phyloP scores from a whole-genome alignment of 2,888 invertebrate species.

The Drepana falcataria region DNA sequence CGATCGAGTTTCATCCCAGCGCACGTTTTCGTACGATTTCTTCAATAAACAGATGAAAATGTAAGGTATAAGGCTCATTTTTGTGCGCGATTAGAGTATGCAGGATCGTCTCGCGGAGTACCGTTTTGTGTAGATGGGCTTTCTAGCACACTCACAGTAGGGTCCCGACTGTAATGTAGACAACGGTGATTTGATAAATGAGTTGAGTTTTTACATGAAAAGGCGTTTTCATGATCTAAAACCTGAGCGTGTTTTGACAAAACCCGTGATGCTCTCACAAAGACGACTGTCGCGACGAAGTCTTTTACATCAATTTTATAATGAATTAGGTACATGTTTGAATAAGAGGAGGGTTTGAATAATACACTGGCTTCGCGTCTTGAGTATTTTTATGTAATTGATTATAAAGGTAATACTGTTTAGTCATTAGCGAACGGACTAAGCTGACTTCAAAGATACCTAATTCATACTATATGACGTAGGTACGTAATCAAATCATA shows the following conservation, averaged over 20 bases:
- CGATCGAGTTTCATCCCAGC: constrained; percentile 32
- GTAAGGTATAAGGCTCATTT: constrained; percentile 40
- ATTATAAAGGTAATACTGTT: too few species aligned
- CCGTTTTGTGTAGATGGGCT: constrained; percentile 56
- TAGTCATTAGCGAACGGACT: too few species aligned
- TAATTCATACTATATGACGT: too few species aligned
- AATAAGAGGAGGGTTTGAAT: too few species aligned
- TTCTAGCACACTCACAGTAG: constrained; percentile 65
- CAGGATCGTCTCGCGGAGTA: constrained; percentile 34
- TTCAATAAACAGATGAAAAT: constrained; percentile 13
- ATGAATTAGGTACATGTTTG: constrained; percentile 22
- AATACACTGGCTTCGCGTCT: too few species aligned
- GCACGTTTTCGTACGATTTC: constrained; percentile 12
- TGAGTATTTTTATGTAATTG: too few species aligned
- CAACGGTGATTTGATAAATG: constrained; percentile 71
- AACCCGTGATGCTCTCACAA: constrained; percentile 42
- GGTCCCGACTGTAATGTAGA: constrained; percentile 59
- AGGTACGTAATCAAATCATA: too few species aligned
- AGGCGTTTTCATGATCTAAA: constrained; percentile 47
- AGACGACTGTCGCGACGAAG: constrained; percentile 32
- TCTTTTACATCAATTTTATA: constrained; percentile 29
- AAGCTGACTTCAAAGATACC: too few species aligned
- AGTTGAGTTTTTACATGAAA: constrained; percentile 60
- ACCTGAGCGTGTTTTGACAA: constrained; percentile 47
- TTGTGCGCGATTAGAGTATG: constrained; percentile 32